Conservation (phyloP, 2,797 vertebrate species). For the Sebastes steindachneri region DNA sequence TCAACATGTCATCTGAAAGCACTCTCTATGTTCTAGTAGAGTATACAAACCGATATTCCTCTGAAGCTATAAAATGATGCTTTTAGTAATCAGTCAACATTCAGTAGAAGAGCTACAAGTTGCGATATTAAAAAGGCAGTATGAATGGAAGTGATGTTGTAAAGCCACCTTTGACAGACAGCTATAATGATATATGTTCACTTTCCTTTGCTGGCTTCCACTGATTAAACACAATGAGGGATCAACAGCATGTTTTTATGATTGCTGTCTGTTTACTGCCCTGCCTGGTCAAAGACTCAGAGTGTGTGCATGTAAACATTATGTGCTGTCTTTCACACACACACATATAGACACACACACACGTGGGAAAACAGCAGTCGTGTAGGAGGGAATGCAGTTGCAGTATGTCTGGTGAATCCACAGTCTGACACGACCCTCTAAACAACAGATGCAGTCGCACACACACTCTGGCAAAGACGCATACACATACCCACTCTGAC, state of each 20-base stretch:
- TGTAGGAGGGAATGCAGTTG: constrained; percentile 76
- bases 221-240: constrained; percentile 67
- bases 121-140: constrained; percentile 40
- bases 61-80: background rate
- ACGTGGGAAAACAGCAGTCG: constrained; percentile 73
- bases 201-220: constrained; percentile 38
- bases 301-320: constrained; percentile 77
- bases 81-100: constrained; percentile 40
- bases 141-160: constrained; percentile 35
- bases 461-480: constrained; percentile 42
- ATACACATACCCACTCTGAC: constrained; percentile 22
- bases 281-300: constrained; percentile 68
- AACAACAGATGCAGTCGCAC: constrained; percentile 72
- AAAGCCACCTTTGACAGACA: constrained; percentile 63
- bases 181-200: constrained; percentile 56
- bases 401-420: constrained; percentile 64
- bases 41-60: background rate
- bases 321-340: constrained; percentile 61
- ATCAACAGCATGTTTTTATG: constrained; percentile 69
- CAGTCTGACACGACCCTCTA: constrained; percentile 62
- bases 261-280: constrained; percentile 74
- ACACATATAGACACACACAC: constrained; percentile 17
- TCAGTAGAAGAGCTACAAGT: constrained; percentile 11
- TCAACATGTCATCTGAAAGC: background rate
- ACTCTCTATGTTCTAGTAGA: background rate